Evolutionary conservation across 2,113 vertebrate species (phyloP), one percentile per base, ranked within the genome.

Genomic region (Brienomyrus brachyistius): DNA sequence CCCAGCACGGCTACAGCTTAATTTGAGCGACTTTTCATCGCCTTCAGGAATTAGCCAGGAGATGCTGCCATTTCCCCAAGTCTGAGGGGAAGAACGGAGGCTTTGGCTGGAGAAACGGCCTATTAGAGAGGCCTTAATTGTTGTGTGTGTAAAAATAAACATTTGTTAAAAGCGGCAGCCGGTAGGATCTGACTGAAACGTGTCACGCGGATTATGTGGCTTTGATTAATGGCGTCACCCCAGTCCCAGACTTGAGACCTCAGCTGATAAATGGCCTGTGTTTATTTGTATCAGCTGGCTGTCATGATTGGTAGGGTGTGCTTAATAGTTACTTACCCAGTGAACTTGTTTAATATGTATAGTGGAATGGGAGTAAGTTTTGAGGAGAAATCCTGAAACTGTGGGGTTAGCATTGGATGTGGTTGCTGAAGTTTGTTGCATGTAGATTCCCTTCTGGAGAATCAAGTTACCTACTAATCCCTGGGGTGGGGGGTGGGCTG

Each of bases 61-160:
- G 56, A 82, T 62, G 56, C 59, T 89, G 56, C 83, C 54, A 54
- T 87, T 89, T 88, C 83, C 70, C 47, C n/a, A 23, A 52, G 15
- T 51, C 11, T 59, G 51, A 13, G 31, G 4, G 5, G 74, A 50
- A 15, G 83, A 90, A 48, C 21, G 2, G 77, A 47, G 52, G 80
- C 35, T 47, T 54, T 59, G 27, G 21, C 48, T 40, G 11, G 27
- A 40, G 13, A 66, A 86, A 50, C 19, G 7, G 51, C 47, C 40
- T 70, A 10, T 90, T 47, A 86, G 47, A 56, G 62, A 31, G 83
- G 8, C 59, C 48, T 86, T 48, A 35, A 74, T 21, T 74, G 84
- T 87, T 74, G 59, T 74, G 82, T 50, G n/a, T n/a, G 11, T 50
- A 27, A 70, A 89, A 90, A 87, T 87, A 90, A 70, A 90, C 89